These are phyloP conservation scores for Drosophila funebris DNA, from an alignment of 1,140 invertebrate species.

Conservation along the genomic window DNA sequence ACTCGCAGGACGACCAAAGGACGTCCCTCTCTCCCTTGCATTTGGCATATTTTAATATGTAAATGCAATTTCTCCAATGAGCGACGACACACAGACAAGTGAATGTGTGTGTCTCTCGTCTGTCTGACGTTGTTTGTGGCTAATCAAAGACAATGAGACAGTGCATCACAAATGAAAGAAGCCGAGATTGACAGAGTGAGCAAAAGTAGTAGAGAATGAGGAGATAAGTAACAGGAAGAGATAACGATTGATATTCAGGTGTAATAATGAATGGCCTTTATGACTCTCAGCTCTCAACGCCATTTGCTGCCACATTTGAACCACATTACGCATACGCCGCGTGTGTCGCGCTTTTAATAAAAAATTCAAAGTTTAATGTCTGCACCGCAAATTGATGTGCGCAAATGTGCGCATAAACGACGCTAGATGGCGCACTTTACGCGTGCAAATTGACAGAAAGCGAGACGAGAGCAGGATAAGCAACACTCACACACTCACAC, in stretches of 20 bases:
- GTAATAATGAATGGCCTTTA: constrained; percentile 61
- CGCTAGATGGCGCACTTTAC: constrained; percentile 74
- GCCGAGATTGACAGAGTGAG: constrained; percentile 1
- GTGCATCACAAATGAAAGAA: constrained; percentile 33
- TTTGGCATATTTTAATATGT: constrained; percentile 82
- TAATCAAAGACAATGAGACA: constrained; percentile 74
- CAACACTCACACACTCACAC: constrained; percentile 12
- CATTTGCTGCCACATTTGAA: constrained; percentile 35
- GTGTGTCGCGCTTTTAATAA: constrained; percentile 65
- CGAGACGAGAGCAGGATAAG: constrained; percentile 6
- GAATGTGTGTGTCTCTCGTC: constrained; percentile 24
- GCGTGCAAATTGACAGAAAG: constrained; percentile 68
- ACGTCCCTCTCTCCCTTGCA: constrained; percentile 35
- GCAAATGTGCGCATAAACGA: constrained; percentile 77
- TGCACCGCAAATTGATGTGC: constrained; percentile 76
- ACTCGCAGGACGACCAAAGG: not conserved
- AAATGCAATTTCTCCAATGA: constrained; percentile 82
- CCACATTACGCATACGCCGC: constrained; percentile 67
- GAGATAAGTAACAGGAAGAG: not conserved
- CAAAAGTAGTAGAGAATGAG: not conserved
- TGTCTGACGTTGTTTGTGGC: constrained; percentile 58
- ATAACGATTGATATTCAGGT: constrained; percentile 27
- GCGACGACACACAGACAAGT: constrained; percentile 42
- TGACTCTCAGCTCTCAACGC: constrained; percentile 26
- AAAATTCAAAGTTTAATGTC: constrained; percentile 76